A percentile compares a stretch with the other conserved stretches of the same genome.
Evolutionary conservation across 2,888 invertebrate species (phyloP).

Genomic region (Ophion ventricosus): DNA sequence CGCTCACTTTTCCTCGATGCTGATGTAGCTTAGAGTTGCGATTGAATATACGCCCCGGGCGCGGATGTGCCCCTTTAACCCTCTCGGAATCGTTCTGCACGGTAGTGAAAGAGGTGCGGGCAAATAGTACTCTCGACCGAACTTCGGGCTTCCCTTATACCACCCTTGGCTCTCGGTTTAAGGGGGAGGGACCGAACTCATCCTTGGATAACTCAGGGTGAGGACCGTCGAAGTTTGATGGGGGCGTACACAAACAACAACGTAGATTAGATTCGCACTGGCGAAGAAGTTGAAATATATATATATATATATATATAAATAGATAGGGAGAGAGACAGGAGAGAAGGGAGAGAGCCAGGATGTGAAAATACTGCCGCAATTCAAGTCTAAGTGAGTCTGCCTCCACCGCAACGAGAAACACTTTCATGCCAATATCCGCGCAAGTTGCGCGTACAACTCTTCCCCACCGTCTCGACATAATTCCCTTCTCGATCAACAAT

Average conservation of each 20-base stretch:
- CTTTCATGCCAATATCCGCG: too few species aligned
- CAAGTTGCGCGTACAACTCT: too few species aligned
- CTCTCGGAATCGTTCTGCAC: slow-evolving; percentile 23
- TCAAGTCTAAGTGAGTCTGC: slow-evolving; percentile 21
- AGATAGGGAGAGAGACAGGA: neutral
- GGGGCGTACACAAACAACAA: slow-evolving; percentile 64
- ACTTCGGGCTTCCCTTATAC: slow-evolving; percentile 42
- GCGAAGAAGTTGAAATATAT: slow-evolving; percentile 34
- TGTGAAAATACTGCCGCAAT: slow-evolving; percentile 44
- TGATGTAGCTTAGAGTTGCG: slow-evolving; percentile 43
- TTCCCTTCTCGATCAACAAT: slow-evolving; percentile 6
- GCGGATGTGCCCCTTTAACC: slow-evolving; percentile 23
- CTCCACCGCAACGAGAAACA: slow-evolving; percentile 14
- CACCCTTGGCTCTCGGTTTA: neutral
- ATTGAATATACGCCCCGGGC: slow-evolving; percentile 54
- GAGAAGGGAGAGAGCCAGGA: neutral
- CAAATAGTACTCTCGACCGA: slow-evolving; percentile 56
- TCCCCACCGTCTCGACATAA: slow-evolving; percentile 2
- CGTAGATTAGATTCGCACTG: slow-evolving; percentile 62
- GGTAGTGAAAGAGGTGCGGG: slow-evolving; percentile 25
- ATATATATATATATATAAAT: slow-evolving; percentile 8
- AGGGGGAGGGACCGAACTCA: neutral
- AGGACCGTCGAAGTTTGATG: slow-evolving; percentile 65
- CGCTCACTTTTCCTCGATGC: slow-evolving; percentile 14
- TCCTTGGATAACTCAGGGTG: neutral